phyloP scores from a whole-genome alignment of 1,140 invertebrate genomes.

The Bathynomus jamesi region DNA sequence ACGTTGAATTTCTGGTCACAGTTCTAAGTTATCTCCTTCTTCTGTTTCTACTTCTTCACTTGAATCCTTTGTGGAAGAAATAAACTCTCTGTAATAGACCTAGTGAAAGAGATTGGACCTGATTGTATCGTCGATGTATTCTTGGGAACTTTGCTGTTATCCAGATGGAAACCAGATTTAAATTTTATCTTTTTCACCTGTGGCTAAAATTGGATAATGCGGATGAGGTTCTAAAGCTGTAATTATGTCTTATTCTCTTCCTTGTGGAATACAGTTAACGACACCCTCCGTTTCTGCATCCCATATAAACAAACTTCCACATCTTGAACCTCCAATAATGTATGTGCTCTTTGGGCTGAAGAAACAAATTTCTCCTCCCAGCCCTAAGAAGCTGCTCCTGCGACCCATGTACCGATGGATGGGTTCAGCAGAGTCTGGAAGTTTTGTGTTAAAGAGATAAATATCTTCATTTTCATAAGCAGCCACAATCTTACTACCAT shows the following conservation, averaged over 20 bases:
- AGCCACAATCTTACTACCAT: slow-evolving; percentile 78
- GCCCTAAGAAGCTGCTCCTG: slow-evolving; percentile 26
- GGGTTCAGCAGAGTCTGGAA: slow-evolving; percentile 52
- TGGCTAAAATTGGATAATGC: background rate
- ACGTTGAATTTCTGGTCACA: too few relatives aligned
- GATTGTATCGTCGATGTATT: background rate
- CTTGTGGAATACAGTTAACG: background rate
- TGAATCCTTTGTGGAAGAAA: background rate
- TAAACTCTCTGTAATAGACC: background rate
- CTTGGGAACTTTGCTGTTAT: background rate
- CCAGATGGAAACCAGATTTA: background rate
- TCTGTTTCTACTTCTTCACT: background rate
- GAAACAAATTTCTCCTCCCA: background rate
- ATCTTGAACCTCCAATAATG: background rate
- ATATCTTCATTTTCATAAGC: slow-evolving; percentile 90
- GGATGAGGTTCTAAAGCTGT: background rate
- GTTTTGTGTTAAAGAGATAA: slow-evolving; percentile 69
- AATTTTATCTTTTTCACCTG: background rate
- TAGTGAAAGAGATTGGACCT: background rate
- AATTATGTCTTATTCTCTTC: background rate
- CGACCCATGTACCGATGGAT: slow-evolving; percentile 60
- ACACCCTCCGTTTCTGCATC: background rate
- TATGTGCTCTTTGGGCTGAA: background rate
- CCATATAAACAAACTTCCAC: background rate
- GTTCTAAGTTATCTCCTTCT: background rate